phyloP scores from a whole-genome alignment of 2,888 invertebrate species.

The Lasioglossum vierecki region DNA sequence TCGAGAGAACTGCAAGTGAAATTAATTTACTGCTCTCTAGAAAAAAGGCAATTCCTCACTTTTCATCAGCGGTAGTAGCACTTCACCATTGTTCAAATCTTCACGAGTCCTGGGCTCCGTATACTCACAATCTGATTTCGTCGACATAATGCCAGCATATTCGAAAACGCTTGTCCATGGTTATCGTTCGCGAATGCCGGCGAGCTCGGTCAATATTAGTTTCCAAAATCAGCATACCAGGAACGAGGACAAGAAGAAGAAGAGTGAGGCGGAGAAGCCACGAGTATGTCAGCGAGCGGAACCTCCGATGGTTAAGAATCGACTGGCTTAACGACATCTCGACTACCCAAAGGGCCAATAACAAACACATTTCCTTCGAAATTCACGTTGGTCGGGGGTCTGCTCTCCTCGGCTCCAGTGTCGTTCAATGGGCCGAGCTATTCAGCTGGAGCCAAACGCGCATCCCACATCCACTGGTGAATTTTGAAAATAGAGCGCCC shows the following conservation, averaged over 20 bases:
- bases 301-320: slow-evolving; percentile 13
- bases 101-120: background rate
- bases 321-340: slow-evolving; percentile 13
- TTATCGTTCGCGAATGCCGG: background rate
- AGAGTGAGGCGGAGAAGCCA: background rate
- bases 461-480: slow-evolving; percentile 22
- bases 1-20: background rate
- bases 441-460: slow-evolving; percentile 35
- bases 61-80: background rate
- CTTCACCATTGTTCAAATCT: background rate
- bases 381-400: background rate
- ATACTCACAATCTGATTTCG: background rate
- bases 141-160: background rate
- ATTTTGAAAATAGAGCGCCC: slow-evolving; percentile 40
- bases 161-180: background rate
- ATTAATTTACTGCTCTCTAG: too few species aligned
- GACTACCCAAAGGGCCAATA: slow-evolving; percentile 6
- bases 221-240: background rate
- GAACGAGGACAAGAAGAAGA: background rate
- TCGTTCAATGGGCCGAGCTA: slow-evolving; percentile 3
- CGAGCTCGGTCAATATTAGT: background rate
- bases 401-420: background rate
- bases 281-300: background rate
- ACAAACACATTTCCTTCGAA: slow-evolving; percentile 6
- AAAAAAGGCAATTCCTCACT: background rate